Evolutionary conservation across 2,888 invertebrate species (phyloP), one percentile per base, ranked within the genome.

Genomic region (Catocala sponsa): DNA sequence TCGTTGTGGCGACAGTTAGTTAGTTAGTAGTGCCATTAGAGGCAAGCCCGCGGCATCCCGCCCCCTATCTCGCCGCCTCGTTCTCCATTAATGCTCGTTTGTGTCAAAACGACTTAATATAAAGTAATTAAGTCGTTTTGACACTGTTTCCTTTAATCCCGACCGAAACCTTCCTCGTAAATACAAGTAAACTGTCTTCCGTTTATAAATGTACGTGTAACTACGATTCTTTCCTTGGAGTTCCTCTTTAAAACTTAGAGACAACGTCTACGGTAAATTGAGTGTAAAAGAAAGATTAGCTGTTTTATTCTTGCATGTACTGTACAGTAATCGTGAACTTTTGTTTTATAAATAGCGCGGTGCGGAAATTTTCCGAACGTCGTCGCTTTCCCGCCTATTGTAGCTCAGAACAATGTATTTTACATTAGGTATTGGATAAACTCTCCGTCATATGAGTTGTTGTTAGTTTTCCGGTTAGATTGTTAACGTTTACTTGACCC

Each of bases 71-170:
- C 79, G 71, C 81, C 78, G 80, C 85, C 83, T 81, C 82, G 77
- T 81, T 80, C 88, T 82, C 84, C 89, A 89, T 89, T 89, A 89
- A 86, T 83, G 88, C 87, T 86, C 85, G 86, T 87, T 87, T 85
- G 81, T 86, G 87, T 89, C 88, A 88, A 89, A 91, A 91, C 84
- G 86, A 87, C 88, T 91, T 90, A 90, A 91, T 91, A 90, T 88
- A 86, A 84, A 85, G 78, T 84, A 82, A 83, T 84, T 86, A 86
- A 87, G 87, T 86, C 84, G 75, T 84, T 85, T 81, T 80, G 81
- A 82, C 82, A 80, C 82, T 81, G 79, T 78, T 83, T 81, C 81
- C 81, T 83, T 83, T 84, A 86, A 87, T 85, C 79, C 80, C 76
- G 62, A 76, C 74, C 70, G 78, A 79, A 82, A 76, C 74, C 71